Base-by-base conservation (phyloP, 2,113 vertebrate genomes). In the Xiphias gladius region DNA sequence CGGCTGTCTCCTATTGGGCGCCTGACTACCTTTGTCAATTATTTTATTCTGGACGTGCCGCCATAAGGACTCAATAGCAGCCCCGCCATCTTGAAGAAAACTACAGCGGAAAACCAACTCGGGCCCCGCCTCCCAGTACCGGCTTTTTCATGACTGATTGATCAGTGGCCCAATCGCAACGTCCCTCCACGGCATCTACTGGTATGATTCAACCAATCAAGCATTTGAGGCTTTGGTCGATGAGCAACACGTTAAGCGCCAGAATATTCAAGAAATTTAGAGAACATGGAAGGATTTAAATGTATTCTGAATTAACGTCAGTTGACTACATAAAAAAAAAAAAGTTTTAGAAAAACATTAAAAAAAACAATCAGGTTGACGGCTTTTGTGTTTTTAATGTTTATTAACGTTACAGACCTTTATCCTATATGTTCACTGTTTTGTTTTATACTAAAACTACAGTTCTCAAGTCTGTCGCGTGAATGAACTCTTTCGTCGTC, bases 41-140 rank as follows among this genome's bases (percentile, higher is more conserved):
- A 88, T 73, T 73, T 81, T 72, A 81, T 88, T 79, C 74, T 85
- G 39, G 57, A 84, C 41, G 63, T 41, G 30, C 55, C 58, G 37
- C 86, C 85, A 75, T 35, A 71, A 76, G 30, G 72, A 55, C 66
- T 67, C 61, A 71, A 17, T 35, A n/a, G 70, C 43, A 67, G 63
- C 73, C n/a, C 86, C 91, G 94, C 94, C 95, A 95, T 95, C 94
- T 95, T 95, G 90, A 88, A 82, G 79, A 89, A 70, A 92, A 78
- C 69, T 61, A 69, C 71, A 88, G 50, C 67, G 65, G 82, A 35
- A 73, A 74, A 24, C 20, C 4, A 54, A 16, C 30, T 35, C 5
- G 74, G 0, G 67, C 12, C 55, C 83, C 86, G 74, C 90, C 90
- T 54, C 50, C 81, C 16, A 19, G 12, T 74, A 50, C 93, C 91